phyloP scores from a whole-genome alignment of 2,888 invertebrate species.

The Cephus spinipes region DNA sequence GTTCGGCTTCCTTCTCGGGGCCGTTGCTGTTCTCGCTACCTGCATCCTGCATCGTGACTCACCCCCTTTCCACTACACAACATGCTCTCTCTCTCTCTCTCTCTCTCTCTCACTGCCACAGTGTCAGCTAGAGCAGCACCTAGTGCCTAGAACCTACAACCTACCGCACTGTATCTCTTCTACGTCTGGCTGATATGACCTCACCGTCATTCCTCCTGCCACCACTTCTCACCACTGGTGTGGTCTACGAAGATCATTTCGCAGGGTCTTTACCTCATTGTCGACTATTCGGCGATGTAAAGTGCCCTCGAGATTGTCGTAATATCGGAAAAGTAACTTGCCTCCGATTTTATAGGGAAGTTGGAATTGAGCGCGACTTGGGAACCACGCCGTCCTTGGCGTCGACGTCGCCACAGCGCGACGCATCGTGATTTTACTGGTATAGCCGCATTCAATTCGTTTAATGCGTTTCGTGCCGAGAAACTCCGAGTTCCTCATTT shows the following conservation, averaged over 20 bases:
- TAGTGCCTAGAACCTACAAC: not conserved
- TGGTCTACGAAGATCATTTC: not conserved
- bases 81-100: too few species aligned
- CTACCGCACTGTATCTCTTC: not conserved
- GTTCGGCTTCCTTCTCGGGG: not conserved
- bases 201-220: not conserved
- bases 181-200: not conserved
- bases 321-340: not conserved
- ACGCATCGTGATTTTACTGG: not conserved
- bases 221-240: not conserved
- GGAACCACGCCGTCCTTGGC: not conserved
- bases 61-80: not conserved
- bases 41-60: not conserved
- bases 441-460: not conserved
- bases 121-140: not conserved
- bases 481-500: not conserved
- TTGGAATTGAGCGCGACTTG: not conserved
- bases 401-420: not conserved
- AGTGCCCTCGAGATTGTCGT: not conserved
- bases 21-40: not conserved
- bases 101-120: too few species aligned
- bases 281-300: not conserved
- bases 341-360: not conserved
- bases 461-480: not conserved
- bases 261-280: not conserved